Base-by-base conservation (phyloP, 1,140 invertebrate genomes). In the Dendroctonus valens region DNA sequence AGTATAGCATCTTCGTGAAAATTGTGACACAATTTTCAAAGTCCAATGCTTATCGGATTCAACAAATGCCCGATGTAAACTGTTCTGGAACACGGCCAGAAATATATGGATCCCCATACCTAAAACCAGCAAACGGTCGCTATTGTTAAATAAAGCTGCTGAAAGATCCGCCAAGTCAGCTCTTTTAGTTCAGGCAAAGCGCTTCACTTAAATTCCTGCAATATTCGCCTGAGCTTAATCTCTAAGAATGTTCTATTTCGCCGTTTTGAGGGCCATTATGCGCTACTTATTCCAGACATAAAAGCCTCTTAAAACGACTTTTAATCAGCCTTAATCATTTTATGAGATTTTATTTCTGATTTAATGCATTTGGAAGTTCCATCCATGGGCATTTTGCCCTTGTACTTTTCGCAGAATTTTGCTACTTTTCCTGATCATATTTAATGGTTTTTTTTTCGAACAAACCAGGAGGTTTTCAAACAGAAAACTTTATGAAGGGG, bases 11-110 rank as follows among this genome's bases (percentile, higher is more conserved):
- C 65, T 41, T 60, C 65, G 15, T 26, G 52, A 11, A 46, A 67
- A 55, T 60, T 67, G 57, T 11, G 57, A 60, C 5, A 67, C 49
- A 52, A 67, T 42, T 53, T 67, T 59, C 26, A 60, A 41, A 0
- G 48, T 39, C 65, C 65, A 67, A 41, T 67, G 64, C 38, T 66
- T 66, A 7, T 67, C 51, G 11, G 65, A 40, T 42, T 60, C 49
- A 11, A 67, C 41, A 26, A 67, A 46, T 26, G 39, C 41, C n/a
- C 14, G 26, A 14, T 67, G 65, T 6, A 67, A 39, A 37, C 37
- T 53, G 41, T 67, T 44, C 42, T 67, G 65, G n/a, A 39, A 41
- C 14, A 60, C 5, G 6, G 65, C 65, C 6, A 67, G 48, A 5
- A 58, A n/a, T 14, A 67, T 15, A 60, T 67, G 65, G 9, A 60